Conservation (phyloP, 2,888 invertebrate genomes). For the Melitaea athalia region DNA sequence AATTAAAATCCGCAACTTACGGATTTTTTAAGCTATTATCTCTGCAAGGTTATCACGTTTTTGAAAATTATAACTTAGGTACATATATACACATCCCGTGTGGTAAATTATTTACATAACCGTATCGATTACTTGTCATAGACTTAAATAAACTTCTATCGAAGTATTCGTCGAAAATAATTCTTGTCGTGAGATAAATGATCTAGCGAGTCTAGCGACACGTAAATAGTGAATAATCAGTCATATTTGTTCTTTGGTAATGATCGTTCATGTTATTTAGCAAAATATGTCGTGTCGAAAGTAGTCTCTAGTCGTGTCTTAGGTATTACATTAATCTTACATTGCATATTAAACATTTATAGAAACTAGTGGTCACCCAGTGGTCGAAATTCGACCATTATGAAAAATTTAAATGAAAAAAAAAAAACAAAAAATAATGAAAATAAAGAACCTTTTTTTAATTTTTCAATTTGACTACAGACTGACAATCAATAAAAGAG, state of each 20-base stretch:
- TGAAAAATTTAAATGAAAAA: too few species aligned
- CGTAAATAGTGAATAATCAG: constrained; percentile 11
- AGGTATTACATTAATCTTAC: not conserved
- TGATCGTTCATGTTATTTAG: constrained; percentile 2
- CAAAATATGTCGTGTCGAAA: constrained; percentile 6
- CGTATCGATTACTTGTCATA: constrained; percentile 29
- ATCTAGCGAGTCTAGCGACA: constrained; percentile 7
- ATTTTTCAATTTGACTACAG: too few species aligned
- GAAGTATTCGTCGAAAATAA: constrained; percentile 15
- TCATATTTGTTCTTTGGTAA: constrained; percentile 8
- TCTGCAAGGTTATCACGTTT: too few species aligned
- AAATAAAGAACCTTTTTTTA: too few species aligned
- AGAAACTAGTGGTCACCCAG: not conserved
- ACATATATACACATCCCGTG: not conserved
- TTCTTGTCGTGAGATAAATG: not conserved
- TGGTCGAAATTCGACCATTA: too few species aligned
- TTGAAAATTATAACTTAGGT: not conserved
- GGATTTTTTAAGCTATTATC: too few species aligned
- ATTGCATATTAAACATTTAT: not conserved
- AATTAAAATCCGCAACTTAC: too few species aligned
- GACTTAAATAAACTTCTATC: constrained; percentile 18
- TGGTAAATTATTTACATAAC: constrained; percentile 5
- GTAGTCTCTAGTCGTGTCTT: constrained; percentile 4
- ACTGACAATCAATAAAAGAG: too few species aligned
- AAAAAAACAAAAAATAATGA: too few species aligned